A percentile compares a stretch with the other conserved stretches of the same genome.
phyloP scores from a whole-genome alignment of 2,888 invertebrate genomes.

The Prostheceraeus crozeri region DNA sequence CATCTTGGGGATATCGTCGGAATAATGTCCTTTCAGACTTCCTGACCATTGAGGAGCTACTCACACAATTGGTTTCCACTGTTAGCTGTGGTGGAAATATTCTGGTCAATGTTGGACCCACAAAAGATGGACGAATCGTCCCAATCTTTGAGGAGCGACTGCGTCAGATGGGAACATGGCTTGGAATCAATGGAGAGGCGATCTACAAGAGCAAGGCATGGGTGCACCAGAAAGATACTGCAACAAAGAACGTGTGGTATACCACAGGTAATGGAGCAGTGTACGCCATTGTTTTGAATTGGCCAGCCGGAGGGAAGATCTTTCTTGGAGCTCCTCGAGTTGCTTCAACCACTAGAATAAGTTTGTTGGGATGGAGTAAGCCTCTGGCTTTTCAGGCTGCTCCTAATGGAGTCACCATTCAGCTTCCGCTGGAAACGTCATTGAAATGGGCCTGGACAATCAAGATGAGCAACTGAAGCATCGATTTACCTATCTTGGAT shows the following conservation, averaged over 20 bases:
- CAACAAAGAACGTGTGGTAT: constrained; percentile 68
- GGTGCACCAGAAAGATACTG: constrained; percentile 69
- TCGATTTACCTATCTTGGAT: no score
- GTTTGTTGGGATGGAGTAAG: no score
- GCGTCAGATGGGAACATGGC: constrained; percentile 70
- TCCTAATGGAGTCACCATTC: no score
- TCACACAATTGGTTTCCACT: constrained; percentile 33
- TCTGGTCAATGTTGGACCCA: constrained; percentile 77
- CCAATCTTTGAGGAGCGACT: constrained; percentile 80
- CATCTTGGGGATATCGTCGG: constrained; percentile 62
- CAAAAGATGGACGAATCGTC: constrained; percentile 74
- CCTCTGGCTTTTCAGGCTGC: no score
- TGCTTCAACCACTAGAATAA: no score
- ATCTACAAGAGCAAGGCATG: constrained; percentile 73
- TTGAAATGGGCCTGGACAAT: constrained; percentile 1
- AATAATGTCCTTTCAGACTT: constrained; percentile 49
- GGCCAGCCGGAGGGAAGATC: constrained; percentile 64
- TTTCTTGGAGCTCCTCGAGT: constrained; percentile 58
- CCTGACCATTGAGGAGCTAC: constrained; percentile 52
- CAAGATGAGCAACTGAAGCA: constrained; percentile 42
- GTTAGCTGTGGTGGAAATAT: constrained; percentile 64
- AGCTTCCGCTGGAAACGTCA: no score
- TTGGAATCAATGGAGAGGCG: constrained; percentile 74
- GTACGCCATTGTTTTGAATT: constrained; percentile 66
- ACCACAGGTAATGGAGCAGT: no score